These are phyloP conservation scores for Peromyscus polionotus DNA, from an alignment of 2,113 vertebrate species.

Conservation along the genomic window DNA sequence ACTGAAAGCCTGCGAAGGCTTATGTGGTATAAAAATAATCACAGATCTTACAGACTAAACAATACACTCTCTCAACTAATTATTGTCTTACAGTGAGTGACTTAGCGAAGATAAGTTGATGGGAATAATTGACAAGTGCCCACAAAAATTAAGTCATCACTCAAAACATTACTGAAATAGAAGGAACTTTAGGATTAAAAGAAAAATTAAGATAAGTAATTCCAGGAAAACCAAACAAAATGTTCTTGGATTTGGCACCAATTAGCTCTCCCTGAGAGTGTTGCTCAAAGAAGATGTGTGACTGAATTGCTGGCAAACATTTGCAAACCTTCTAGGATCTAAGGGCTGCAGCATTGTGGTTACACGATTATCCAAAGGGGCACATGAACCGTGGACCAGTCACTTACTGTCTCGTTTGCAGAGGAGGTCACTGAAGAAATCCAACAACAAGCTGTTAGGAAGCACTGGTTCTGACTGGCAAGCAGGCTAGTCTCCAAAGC, in stretches of 20 bases:
- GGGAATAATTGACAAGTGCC: constrained; percentile 71
- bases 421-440: constrained; percentile 41
- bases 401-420: constrained; percentile 16
- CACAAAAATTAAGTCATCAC: constrained; percentile 71
- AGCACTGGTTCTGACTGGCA: constrained; percentile 54
- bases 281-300: constrained; percentile 59
- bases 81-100: constrained; percentile 67
- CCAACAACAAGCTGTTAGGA: constrained; percentile 54
- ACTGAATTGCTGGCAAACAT: constrained; percentile 64
- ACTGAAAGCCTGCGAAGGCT: constrained; percentile 57
- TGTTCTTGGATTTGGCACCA: constrained; percentile 64
- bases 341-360: background rate
- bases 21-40: constrained; percentile 75
- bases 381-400: constrained; percentile 20
- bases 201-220: constrained; percentile 73
- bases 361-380: background rate
- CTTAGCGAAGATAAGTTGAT: constrained; percentile 75
- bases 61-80: constrained; percentile 78
- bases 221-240: constrained; percentile 75
- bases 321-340: constrained; percentile 14
- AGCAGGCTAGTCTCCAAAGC: constrained; percentile 48
- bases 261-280: constrained; percentile 36
- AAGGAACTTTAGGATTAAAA: constrained; percentile 74
- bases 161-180: constrained; percentile 68
- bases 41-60: constrained; percentile 76